Evolutionary conservation across 1,140 invertebrate species (phyloP).

Genomic region (Drosophila serrata): DNA sequence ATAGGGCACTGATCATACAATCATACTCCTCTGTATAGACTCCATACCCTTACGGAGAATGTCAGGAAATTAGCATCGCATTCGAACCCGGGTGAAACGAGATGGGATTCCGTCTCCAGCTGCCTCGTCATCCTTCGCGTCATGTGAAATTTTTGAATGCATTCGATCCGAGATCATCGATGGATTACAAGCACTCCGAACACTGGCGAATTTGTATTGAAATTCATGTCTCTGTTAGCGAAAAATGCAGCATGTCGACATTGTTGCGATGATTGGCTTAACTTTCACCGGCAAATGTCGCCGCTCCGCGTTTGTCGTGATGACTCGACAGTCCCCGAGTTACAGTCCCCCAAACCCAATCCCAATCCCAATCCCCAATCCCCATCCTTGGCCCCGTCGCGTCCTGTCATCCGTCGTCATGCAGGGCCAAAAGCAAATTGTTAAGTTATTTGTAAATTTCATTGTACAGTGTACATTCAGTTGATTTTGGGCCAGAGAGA

Average conservation of each 20-base stretch:
- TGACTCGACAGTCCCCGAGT: slow-evolving; percentile 34
- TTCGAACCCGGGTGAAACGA: slow-evolving; percentile 19
- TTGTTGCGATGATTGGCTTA: slow-evolving; percentile 75
- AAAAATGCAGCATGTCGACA: slow-evolving; percentile 57
- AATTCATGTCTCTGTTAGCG: slow-evolving; percentile 77
- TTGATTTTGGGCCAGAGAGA: slow-evolving; percentile 33
- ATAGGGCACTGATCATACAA: slow-evolving; percentile 45
- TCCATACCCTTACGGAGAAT: too few species aligned
- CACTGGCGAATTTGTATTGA: slow-evolving; percentile 59
- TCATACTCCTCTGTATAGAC: slow-evolving; percentile 10
- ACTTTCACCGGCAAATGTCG: slow-evolving; percentile 70
- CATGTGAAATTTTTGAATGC: slow-evolving; percentile 57
- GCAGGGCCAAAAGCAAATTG: slow-evolving; percentile 77
- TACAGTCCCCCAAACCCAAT: not conserved
- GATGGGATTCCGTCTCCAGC: slow-evolving; percentile 18
- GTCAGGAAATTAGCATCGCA: slow-evolving; percentile 52
- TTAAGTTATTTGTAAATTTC: slow-evolving; percentile 81
- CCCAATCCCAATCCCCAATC: slow-evolving; percentile 6
- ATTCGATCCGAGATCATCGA: slow-evolving; percentile 50
- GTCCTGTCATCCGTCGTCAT: slow-evolving; percentile 51
- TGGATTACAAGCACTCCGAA: slow-evolving; percentile 42
- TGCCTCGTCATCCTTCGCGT: slow-evolving; percentile 25
- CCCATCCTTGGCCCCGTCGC: slow-evolving; percentile 13
- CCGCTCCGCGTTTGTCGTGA: slow-evolving; percentile 43
- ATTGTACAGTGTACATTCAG: slow-evolving; percentile 53